Evolutionary conservation across 2,888 invertebrate species (phyloP), one percentile per base, ranked within the genome.

Genomic region (Chrysodeixis includens): DNA sequence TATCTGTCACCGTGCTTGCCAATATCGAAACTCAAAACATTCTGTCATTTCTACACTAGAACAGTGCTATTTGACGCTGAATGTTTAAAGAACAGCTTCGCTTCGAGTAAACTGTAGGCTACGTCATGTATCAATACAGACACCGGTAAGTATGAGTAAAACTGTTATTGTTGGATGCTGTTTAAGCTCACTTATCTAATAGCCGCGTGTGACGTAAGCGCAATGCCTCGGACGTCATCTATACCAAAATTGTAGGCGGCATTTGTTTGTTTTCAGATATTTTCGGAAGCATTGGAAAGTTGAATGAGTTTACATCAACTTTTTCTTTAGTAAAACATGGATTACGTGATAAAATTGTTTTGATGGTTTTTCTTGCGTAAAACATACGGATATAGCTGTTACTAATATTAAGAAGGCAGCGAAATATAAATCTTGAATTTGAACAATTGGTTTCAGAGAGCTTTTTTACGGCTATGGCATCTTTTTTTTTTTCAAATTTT

Each of bases 141-240:
- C 57, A 30, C 66, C 66, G 1, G 46, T 6, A 44, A 56, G 22
- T 18, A 68, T 54, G 65, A 69, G 67, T 66, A 71, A 75, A 78
- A 68, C 54, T 70, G 54, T 69, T 75, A 63, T 70, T 79, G 66
- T 71, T 52, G 46, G 66, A 69, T 58, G n/a, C 49, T 64, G 56
- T 64, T 57, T 53, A 62, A 78, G 26, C 57, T 70, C 64, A 66
- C 74, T 71, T 69, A 67, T 65, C 72, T 70, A 70, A 79, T 68
- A 76, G 66, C 64, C 76, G 61, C 68, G 62, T 62, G 71, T 79
- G 69, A 76, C 79, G 80, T 79, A 72, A 69, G 62, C 35, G 30
- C 18, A 46, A 56, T 35, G 67, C 44, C 66, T 56, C 76, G 32
- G 64, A 79, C 79, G 79, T 79, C 76, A 79, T 75, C 32, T 44